Conservation (phyloP, 1,140 invertebrate genomes). For the Aphelinus certus region DNA sequence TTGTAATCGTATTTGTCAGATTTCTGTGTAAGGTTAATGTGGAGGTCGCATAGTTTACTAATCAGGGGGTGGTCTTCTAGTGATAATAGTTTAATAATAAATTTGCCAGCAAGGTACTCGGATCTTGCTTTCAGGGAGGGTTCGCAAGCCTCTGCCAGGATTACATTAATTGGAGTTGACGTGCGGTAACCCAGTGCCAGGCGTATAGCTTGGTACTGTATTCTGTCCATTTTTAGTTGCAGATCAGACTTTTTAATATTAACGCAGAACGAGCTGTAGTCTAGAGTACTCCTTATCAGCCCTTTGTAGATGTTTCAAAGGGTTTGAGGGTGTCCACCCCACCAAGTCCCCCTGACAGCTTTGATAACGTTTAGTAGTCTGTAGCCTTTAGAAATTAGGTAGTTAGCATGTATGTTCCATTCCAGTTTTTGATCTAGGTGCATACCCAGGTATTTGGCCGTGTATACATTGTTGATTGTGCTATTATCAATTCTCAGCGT, state of each 20-base stretch:
- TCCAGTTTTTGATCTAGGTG: conserved; percentile 31
- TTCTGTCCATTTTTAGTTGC: conserved; percentile 12
- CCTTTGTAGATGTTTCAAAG: conserved; percentile 38
- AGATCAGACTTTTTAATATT: not conserved
- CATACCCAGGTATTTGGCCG: conserved; percentile 37
- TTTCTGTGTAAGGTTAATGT: not conserved
- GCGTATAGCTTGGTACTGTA: conserved; percentile 17
- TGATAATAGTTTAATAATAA: conserved; percentile 7
- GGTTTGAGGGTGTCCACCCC: conserved; percentile 38
- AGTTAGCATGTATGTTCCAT: conserved; percentile 33
- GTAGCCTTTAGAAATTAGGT: conserved; percentile 15
- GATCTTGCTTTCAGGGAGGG: conserved; percentile 16
- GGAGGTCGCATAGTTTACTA: not conserved
- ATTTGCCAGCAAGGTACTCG: conserved; percentile 2
- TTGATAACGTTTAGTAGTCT: conserved; percentile 33
- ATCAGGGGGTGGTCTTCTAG: not conserved
- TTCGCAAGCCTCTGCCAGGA: conserved; percentile 12
- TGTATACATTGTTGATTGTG: not conserved
- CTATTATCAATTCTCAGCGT: conserved; percentile 6
- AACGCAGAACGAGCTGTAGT: conserved; percentile 1
- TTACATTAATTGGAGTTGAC: conserved; percentile 24
- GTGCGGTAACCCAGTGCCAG: conserved; percentile 16
- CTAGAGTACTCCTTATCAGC: conserved; percentile 32
- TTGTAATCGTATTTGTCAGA: not conserved
- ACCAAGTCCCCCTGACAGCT: conserved; percentile 29